These are phyloP conservation scores for Ylistrum balloti DNA, from an alignment of 1,140 invertebrate genomes.

Conservation along the genomic window DNA sequence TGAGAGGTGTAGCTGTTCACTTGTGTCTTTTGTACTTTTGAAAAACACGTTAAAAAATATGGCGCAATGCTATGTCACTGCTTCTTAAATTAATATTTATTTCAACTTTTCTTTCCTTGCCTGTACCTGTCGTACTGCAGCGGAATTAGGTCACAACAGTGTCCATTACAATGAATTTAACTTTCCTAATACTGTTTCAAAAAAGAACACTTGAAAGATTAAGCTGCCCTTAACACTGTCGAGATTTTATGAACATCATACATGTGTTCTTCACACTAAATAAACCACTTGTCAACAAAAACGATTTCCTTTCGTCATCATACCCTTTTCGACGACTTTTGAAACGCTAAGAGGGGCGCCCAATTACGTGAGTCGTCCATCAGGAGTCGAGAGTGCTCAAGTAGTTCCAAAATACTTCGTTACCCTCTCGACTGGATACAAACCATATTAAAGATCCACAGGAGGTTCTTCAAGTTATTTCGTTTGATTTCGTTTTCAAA, in stretches of 20 bases:
- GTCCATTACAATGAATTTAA: too few relatives aligned
- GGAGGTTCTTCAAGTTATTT: not conserved
- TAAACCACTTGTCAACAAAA: constrained; percentile 13
- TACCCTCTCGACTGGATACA: not conserved
- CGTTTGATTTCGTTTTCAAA: constrained; percentile 22
- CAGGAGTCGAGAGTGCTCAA: not conserved
- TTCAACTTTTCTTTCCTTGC: too few relatives aligned
- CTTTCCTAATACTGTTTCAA: not conserved
- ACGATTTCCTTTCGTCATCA: not conserved
- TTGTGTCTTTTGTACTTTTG: too few relatives aligned
- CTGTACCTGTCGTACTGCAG: too few relatives aligned
- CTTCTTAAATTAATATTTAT: too few relatives aligned
- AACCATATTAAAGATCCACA: not conserved
- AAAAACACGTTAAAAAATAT: too few relatives aligned
- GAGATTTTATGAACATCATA: not conserved
- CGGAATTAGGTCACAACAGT: too few relatives aligned
- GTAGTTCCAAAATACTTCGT: not conserved
- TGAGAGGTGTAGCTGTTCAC: too few relatives aligned
- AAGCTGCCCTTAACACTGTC: not conserved
- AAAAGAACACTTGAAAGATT: not conserved
- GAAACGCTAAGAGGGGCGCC: not conserved
- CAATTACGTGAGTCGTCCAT: not conserved
- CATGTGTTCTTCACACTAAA: not conserved
- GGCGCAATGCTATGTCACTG: too few relatives aligned
- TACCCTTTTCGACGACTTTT: not conserved